Evolutionary conservation across 2,797 vertebrate genomes (phyloP), one percentile per base, ranked within the genome.

Genomic region (Enoplosus armatus): DNA sequence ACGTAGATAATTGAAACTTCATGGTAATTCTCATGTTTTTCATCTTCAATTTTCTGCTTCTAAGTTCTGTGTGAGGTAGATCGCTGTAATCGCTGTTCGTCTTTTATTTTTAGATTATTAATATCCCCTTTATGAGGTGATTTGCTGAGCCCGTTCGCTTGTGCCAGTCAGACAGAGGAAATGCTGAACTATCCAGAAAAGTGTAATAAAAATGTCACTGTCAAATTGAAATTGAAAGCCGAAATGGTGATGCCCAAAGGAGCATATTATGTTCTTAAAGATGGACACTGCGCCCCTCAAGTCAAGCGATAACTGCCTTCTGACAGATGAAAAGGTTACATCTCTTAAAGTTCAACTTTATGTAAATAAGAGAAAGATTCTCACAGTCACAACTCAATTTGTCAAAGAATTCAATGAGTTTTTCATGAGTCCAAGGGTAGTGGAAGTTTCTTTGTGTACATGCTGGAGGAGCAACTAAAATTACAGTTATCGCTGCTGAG

Each of bases 151-250:
- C 15, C 24, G 9, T 12, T 59, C 16, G 48, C n/a, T 51, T 51
- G 47, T 35, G 55, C 39, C 63, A 69, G 27, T 72, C 37, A 60
- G 20, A 79, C 54, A 35, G 3, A 61, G 35, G 26, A 69, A 71
- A 48, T 29, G 31, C 24, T 48, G 8, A 83, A 74, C 31, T 58
- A 50, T 58, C n/a, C 14, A 48, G 55, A 59, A n/a, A 41, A 56
- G 14, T 60, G 2, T 14, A 14, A 61, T 7, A 68, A 11, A 66
- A 82, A 61, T 20, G 20, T 72, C 37, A 22, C 11, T 31, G 65
- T 79, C 53, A 66, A 80, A 77, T 31, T 75, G 26, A 72, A 77
- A 71, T 1, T 51, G 16, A 58, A 69, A 47, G 37, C 39, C 3
- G 4, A 69, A 67, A 75, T 29, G 51, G 24, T 72, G 18, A 22